Percentiles rank a stretch among this genome's conserved stretches.
phyloP scores from a whole-genome alignment of 2,113 vertebrate species.

The Archocentrus centrarchus region DNA sequence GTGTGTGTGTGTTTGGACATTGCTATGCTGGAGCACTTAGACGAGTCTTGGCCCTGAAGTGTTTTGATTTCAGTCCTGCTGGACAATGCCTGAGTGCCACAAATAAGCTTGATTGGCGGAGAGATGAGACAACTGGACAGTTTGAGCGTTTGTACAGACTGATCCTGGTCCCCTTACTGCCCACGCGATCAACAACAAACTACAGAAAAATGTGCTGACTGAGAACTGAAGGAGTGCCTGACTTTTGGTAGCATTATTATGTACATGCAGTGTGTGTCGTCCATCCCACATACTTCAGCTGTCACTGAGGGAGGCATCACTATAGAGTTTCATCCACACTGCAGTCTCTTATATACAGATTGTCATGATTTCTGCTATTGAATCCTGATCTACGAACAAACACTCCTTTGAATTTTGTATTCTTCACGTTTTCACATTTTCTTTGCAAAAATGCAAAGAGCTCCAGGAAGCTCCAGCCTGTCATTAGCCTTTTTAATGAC shows the following conservation, averaged over 20 bases:
- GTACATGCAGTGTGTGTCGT: too few relatives aligned
- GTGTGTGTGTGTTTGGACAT: not conserved
- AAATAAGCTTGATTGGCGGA: constrained; percentile 7
- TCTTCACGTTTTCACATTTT: too few relatives aligned
- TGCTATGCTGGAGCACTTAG: constrained; percentile 3
- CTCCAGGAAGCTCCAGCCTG: constrained; percentile 83
- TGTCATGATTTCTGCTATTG: too few relatives aligned
- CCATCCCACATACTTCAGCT: too few relatives aligned
- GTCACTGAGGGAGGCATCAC: too few relatives aligned
- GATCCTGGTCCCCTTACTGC: not conserved
- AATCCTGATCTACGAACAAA: too few relatives aligned
- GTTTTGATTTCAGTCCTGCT: too few relatives aligned
- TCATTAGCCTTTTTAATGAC: constrained; percentile 97
- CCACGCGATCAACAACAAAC: not conserved
- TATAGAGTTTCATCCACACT: too few relatives aligned
- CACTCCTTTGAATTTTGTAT: too few relatives aligned
- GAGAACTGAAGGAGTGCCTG: not conserved
- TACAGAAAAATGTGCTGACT: not conserved
- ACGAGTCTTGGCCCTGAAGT: too few relatives aligned
- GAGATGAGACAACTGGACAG: not conserved
- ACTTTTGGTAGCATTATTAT: not conserved
- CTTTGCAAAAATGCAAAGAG: too few relatives aligned
- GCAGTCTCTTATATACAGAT: too few relatives aligned
- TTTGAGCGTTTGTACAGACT: not conserved
- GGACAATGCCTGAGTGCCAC: not conserved